phyloP scores from a whole-genome alignment of 1,140 invertebrate species.

The Oedothorax gibbosus region DNA sequence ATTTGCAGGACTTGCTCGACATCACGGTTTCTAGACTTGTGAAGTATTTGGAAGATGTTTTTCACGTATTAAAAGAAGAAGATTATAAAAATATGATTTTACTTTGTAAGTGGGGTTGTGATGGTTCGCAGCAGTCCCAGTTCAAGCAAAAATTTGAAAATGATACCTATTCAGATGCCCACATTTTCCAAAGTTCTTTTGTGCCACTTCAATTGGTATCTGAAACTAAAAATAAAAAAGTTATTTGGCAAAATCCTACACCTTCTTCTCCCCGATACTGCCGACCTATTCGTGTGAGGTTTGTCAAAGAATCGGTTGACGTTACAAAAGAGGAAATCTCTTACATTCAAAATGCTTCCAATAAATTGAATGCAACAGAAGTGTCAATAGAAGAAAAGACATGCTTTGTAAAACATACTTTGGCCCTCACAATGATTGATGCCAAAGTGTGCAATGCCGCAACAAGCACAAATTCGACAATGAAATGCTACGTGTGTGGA shows the following conservation, averaged over 20 bases:
- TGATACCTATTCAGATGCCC: neutral
- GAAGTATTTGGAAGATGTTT: neutral
- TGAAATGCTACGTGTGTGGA: too few relatives aligned
- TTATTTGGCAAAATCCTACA: conserved; percentile 1
- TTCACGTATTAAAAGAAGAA: neutral
- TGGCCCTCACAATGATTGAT: too few relatives aligned
- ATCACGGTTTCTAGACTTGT: neutral
- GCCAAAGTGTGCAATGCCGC: too few relatives aligned
- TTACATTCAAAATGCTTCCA: too few relatives aligned
- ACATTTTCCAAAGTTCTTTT: conserved; percentile 5
- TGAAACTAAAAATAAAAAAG: neutral
- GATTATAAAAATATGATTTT: neutral
- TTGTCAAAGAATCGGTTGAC: too few relatives aligned
- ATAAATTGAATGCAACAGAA: too few relatives aligned
- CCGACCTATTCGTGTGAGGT: conserved; percentile 17
- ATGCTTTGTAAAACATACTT: too few relatives aligned
- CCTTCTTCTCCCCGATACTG: neutral
- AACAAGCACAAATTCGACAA: too few relatives aligned
- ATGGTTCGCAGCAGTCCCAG: conserved; percentile 11
- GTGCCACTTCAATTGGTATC: neutral
- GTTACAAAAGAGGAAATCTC: too few relatives aligned
- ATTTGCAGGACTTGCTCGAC: too few relatives aligned
- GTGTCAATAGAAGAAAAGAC: too few relatives aligned
- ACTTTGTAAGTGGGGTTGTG: conserved; percentile 15
- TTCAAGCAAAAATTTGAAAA: conserved; percentile 26